These are phyloP conservation scores for Acipenser transmontanus DNA, from an alignment of 2,797 vertebrate genomes.

Conservation along the genomic window DNA sequence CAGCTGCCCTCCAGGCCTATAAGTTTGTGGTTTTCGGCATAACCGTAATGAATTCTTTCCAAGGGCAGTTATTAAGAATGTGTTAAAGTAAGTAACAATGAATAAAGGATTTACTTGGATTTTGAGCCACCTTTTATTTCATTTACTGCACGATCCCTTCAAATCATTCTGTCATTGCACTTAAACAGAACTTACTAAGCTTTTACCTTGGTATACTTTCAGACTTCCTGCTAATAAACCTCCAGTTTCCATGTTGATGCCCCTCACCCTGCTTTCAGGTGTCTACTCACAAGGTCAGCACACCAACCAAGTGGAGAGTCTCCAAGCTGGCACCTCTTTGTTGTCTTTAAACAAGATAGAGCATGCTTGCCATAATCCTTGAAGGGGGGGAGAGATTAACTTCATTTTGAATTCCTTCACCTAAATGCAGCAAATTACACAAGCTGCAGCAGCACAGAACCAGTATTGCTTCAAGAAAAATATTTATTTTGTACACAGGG, in stretches of 20 bases:
- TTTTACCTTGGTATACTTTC: not conserved
- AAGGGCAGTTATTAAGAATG: too few relatives aligned
- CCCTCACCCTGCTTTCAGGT: not conserved
- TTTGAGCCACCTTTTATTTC: too few relatives aligned
- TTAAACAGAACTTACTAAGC: too few relatives aligned
- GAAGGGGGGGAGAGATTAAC: conserved; percentile 58
- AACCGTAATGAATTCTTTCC: too few relatives aligned
- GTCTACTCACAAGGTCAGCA: too few relatives aligned
- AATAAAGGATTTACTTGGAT: too few relatives aligned
- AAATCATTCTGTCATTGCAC: too few relatives aligned
- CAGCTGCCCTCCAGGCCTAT: too few relatives aligned
- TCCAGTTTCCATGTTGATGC: not conserved
- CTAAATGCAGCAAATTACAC: conserved; percentile 66
- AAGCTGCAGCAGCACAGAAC: conserved; percentile 34
- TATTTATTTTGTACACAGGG: conserved; percentile 54
- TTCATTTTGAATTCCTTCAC: conserved; percentile 71
- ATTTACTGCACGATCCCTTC: too few relatives aligned
- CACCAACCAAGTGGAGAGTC: too few relatives aligned
- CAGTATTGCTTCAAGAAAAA: conserved; percentile 40
- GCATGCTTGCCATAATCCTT: conserved; percentile 54
- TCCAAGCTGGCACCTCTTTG: not conserved
- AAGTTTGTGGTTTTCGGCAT: too few relatives aligned
- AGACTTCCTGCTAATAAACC: not conserved
- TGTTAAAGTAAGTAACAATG: too few relatives aligned
- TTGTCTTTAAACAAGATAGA: conserved; percentile 49